These are phyloP conservation scores for Patiria pectinifera DNA, from an alignment of 53 echinoderm and acorn worm species.

Conservation along the genomic window DNA sequence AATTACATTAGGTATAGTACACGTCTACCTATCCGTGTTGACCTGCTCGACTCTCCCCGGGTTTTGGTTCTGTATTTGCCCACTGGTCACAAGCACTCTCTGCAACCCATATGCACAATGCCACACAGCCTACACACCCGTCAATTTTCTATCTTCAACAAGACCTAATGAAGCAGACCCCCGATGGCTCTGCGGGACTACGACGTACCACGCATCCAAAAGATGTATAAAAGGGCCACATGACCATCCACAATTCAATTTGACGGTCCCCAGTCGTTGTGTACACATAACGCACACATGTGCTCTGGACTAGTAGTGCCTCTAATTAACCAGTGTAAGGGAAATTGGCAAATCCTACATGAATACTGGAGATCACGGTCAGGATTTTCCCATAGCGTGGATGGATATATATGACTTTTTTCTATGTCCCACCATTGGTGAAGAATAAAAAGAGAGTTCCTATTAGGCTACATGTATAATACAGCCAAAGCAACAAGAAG, in stretches of 20 bases:
- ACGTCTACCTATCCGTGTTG: not conserved
- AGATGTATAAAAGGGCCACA: constrained; percentile 4
- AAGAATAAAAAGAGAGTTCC: too few relatives aligned
- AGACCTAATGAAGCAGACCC: not conserved
- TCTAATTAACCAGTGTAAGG: not conserved
- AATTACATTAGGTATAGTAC: not conserved
- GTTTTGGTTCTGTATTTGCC: not conserved
- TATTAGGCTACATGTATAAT: too few relatives aligned
- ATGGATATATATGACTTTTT: too few relatives aligned
- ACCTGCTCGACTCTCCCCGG: not conserved
- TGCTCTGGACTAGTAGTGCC: too few relatives aligned
- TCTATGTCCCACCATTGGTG: too few relatives aligned
- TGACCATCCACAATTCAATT: constrained; percentile 50
- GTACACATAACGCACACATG: constrained; percentile 22
- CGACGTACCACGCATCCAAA: not conserved
- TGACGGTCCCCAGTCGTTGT: constrained; percentile 21
- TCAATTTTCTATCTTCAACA: not conserved
- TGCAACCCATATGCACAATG: not conserved
- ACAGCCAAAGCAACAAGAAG: too few relatives aligned
- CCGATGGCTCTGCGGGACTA: not conserved
- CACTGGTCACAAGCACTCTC: not conserved
- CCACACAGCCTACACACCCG: not conserved
- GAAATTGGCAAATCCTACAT: constrained; percentile 10
- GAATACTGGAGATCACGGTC: too few relatives aligned
- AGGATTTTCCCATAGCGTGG: too few relatives aligned